Evolutionary conservation across 2,797 vertebrate species (phyloP).

Genomic region (Babyrousa celebensis): DNA sequence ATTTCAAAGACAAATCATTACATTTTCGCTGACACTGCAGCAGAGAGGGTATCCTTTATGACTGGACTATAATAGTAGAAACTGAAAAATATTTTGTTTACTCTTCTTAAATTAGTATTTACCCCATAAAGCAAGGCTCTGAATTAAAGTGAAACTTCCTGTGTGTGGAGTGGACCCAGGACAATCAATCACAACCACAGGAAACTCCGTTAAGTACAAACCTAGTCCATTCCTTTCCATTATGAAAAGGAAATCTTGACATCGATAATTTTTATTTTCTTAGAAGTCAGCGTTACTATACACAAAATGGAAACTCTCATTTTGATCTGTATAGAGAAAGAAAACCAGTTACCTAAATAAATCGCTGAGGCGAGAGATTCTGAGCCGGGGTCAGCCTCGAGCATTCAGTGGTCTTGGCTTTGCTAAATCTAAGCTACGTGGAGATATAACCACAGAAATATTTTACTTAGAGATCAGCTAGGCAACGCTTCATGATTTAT

Average conservation of each 20-base stretch:
- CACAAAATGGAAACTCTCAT: constrained; percentile 2
- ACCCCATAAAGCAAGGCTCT: background rate
- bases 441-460: background rate
- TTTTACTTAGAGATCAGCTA: background rate
- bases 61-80: background rate
- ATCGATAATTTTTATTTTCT: background rate
- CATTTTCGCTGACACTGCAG: background rate
- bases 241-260: constrained; percentile 36
- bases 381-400: background rate
- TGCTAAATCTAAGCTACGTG: background rate
- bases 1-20: constrained; percentile 51
- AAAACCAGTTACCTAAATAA: constrained; percentile 1
- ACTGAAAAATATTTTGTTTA: constrained; percentile 51
- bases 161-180: background rate
- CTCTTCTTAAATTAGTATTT: constrained; percentile 28
- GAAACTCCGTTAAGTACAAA: background rate
- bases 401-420: background rate
- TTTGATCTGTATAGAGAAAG: background rate
- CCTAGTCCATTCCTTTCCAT: background rate
- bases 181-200: background rate
- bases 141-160: constrained; percentile 10
- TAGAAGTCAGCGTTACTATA: background rate
- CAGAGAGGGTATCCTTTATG: background rate
- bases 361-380: background rate
- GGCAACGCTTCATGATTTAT: constrained; percentile 11